A percentile compares a stretch with the other conserved stretches of the same genome.
Conservation (phyloP, 2,888 invertebrate species). For the Spisula solida region DNA sequence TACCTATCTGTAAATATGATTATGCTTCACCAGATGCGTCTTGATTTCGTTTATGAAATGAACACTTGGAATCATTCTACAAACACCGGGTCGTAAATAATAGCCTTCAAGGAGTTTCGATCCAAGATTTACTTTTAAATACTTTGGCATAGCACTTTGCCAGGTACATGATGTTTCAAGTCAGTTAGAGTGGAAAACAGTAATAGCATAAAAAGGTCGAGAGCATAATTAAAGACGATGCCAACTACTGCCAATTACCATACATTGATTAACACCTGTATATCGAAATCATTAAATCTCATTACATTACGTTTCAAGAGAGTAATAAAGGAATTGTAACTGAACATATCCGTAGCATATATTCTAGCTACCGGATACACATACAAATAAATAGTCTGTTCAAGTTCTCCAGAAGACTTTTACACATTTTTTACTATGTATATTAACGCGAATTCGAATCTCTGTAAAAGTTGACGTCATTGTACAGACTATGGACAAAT, state of each 20-base stretch:
- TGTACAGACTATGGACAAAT: too few relatives aligned
- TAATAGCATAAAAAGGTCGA: neutral
- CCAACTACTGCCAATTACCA: neutral
- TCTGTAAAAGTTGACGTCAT: too few relatives aligned
- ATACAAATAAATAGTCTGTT: too few relatives aligned
- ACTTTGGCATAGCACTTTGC: neutral
- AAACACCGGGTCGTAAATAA: neutral
- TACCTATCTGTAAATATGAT: too few relatives aligned
- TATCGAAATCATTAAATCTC: neutral
- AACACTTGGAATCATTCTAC: neutral
- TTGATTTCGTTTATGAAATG: neutral
- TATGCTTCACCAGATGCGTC: neutral
- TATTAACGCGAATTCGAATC: too few relatives aligned
- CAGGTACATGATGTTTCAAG: neutral
- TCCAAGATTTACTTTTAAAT: conserved; percentile 11
- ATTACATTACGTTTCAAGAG: neutral
- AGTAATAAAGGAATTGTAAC: neutral
- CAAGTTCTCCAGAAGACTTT: too few relatives aligned
- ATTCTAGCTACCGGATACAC: too few relatives aligned
- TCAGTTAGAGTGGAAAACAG: neutral
- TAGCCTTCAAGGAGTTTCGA: neutral
- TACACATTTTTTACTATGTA: too few relatives aligned
- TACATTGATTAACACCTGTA: conserved; percentile 2
- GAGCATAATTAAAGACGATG: neutral
- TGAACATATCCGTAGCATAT: neutral